Base-by-base conservation (phyloP, 2,797 vertebrate species). In the Adrianichthys oophorus region DNA sequence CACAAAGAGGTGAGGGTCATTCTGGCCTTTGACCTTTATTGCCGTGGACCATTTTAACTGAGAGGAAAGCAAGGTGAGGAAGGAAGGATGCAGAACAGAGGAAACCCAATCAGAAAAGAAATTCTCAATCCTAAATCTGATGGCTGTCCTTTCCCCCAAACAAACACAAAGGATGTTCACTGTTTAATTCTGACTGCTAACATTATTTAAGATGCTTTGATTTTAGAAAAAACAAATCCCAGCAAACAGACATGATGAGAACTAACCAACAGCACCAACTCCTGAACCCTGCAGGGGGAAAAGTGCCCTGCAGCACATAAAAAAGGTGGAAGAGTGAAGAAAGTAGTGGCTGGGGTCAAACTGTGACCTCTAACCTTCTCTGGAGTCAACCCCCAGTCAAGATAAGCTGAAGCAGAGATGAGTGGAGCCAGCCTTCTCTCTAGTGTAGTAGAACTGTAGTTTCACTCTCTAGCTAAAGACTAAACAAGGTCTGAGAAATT, bases 1-100 rank as follows among this genome's bases (percentile, higher is more conserved):
- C 78, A 76, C 71, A 0, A 4, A 16, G 71, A 79, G 82, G 84
- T 79, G 81, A 86, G 78, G 84, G 87, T 77, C 78, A 65, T 64
- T 43, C 24, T 49, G 79, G 76, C 67, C 76, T 79, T 15, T 74
- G 64, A 78, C 65, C 68, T 68, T 24, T 24, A 49, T 57, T 51
- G 48, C 46, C 18, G 24, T 26, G 54, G 63, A 73, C 49, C 50
- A 41, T n/a, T 59, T 37, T 32, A 32, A 48, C 26, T 8, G 17
- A 10, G 26, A 52, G 29, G 43, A 47, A 21, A 23, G 32, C 15
- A 23, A 24, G 17, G 52, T 10, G 41, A n/a, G n/a, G n/a, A 52
- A 14, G 19, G 15, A 14, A 6, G 16, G 10, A 41, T 37, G 7
- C 17, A 26, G 7, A 17, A 32, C 23, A 14, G 15, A 41, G 19